phyloP scores from a whole-genome alignment of 1,140 invertebrate genomes.

The Camponotus floridanus region DNA sequence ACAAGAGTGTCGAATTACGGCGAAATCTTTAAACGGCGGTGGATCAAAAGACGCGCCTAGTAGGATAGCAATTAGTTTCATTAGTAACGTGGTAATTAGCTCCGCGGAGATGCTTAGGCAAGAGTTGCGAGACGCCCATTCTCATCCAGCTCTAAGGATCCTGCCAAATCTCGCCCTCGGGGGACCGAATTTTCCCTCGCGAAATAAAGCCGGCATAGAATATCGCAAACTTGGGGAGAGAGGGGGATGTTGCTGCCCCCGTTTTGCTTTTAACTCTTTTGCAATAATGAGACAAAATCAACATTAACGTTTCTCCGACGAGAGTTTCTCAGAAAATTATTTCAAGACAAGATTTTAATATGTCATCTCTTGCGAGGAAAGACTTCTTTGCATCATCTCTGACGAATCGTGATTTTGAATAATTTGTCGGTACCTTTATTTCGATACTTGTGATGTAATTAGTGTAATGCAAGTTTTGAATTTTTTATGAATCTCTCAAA shows the following conservation, averaged over 20 bases:
- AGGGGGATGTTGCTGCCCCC: background rate
- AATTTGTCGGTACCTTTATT: background rate
- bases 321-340: background rate
- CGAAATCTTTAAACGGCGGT: constrained; percentile 58
- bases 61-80: constrained; percentile 68
- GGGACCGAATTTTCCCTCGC: constrained; percentile 18
- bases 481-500: background rate
- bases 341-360: background rate
- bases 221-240: background rate
- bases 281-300: background rate
- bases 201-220: background rate
- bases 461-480: background rate
- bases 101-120: constrained; percentile 28
- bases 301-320: background rate
- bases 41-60: constrained; percentile 50
- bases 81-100: constrained; percentile 66
- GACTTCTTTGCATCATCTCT: background rate
- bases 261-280: background rate
- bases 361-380: background rate
- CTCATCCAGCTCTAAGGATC: constrained; percentile 34
- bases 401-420: background rate
- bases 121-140: background rate
- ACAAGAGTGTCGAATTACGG: constrained; percentile 26
- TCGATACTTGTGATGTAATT: background rate
- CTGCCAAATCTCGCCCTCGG: constrained; percentile 28